phyloP scores from a whole-genome alignment of 1,140 invertebrate species.

The Lasioglossum albipes region DNA sequence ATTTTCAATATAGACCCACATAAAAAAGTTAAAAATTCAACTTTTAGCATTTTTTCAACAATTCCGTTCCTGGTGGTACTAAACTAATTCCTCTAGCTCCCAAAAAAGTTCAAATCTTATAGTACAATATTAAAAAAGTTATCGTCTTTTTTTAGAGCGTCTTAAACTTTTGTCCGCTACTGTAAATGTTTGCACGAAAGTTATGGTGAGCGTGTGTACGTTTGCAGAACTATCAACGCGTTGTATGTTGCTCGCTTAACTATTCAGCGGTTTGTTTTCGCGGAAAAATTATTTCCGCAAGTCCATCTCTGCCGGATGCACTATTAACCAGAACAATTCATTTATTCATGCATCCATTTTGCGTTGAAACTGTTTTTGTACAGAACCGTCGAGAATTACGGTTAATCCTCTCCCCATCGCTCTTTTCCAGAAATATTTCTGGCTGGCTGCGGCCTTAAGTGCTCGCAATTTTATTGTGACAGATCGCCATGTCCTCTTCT shows the following conservation, averaged over 20 bases:
- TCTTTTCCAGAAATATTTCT: conserved; percentile 38
- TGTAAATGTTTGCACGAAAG: no score
- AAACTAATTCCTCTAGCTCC: no score
- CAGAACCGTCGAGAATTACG: neutral
- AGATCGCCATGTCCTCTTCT: conserved; percentile 38
- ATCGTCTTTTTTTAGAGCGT: no score
- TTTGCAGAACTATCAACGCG: neutral
- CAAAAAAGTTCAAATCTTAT: no score
- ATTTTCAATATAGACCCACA: no score
- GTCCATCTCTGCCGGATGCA: neutral
- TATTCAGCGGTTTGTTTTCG: neutral
- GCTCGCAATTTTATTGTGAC: conserved; percentile 44
- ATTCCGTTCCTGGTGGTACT: no score
- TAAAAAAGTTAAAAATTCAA: no score
- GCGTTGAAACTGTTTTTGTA: neutral
- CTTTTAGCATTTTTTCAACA: no score
- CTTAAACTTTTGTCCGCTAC: no score
- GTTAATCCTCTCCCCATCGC: conserved; percentile 34
- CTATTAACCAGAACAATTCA: neutral
- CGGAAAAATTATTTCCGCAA: no score
- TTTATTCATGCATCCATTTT: neutral
- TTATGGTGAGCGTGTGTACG: no score
- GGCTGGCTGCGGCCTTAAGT: conserved; percentile 32
- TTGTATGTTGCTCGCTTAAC: neutral
- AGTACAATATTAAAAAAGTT: no score